Conservation (phyloP, 2,888 invertebrate genomes). For the Girardia tigrina region DNA sequence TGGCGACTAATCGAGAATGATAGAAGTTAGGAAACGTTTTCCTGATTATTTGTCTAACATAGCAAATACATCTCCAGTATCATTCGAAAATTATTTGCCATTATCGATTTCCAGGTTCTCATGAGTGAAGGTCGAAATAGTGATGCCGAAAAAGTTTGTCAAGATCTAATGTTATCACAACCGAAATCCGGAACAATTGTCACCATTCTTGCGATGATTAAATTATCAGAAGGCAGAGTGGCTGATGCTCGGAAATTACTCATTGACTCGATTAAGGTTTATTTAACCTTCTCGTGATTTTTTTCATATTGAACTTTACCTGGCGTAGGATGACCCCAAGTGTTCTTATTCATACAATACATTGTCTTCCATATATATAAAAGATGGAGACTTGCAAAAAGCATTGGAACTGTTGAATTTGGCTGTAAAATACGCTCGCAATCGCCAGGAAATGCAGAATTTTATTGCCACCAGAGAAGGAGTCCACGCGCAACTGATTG, state of each 20-base stretch:
- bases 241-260: neutral
- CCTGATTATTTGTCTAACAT: too few relatives aligned
- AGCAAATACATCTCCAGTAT: too few relatives aligned
- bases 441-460: neutral
- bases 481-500: neutral
- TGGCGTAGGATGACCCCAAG: neutral
- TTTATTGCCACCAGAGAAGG: neutral
- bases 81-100: too few relatives aligned
- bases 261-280: neutral
- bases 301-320: neutral
- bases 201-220: neutral
- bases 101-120: neutral
- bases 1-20: too few relatives aligned
- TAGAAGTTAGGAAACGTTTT: too few relatives aligned
- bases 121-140: neutral
- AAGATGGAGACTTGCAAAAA: conserved; percentile 10
- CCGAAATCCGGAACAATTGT: neutral
- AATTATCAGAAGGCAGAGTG: neutral
- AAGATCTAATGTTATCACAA: neutral
- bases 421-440: neutral
- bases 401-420: conserved; percentile 4
- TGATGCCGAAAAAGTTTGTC: neutral
- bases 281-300: neutral
- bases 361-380: neutral
- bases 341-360: neutral